Evolutionary conservation across 2,797 vertebrate species (phyloP), one percentile per base, ranked within the genome.

Genomic region (Clarias pachynema): DNA sequence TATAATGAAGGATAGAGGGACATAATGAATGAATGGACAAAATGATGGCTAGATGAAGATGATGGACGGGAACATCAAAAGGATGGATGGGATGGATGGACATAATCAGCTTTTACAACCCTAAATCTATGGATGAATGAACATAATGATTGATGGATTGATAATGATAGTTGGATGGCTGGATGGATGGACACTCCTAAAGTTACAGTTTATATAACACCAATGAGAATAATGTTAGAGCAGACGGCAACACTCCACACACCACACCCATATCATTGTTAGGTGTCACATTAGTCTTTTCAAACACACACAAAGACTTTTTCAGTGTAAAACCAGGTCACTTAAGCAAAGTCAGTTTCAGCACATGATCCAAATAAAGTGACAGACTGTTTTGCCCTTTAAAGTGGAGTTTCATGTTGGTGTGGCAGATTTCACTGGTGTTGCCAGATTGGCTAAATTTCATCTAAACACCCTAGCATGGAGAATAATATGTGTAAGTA

Each of bases 251-350:
- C 24, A 18, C 15, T 9, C 22, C 20, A 31, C 49, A 49, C 49
- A 53, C 49, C 49, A 53, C 49, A 53, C 49, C 12, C 49, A 22
- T 5, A 34, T 57, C n/a, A 24, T 24, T 37, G 34, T 40, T 24
- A 1, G 10, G 56, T 0, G 34, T n/a, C 22, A n/a, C 12, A 24
- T 9, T 29, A 29, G n/a, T 14, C 12, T 59, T 31, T 6, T 24
- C 20, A 3, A 24, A 26, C 24, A 2, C 2, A 65, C 31, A 79
- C 78, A 79, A 79, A 49, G 34, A n/a, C 53, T 10, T 69, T 77
- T 72, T 72, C 62, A 40, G 34, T 49, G 18, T 49, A 72, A 72
- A 72, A 85, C 31, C 68, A 20, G 56, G 75, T 29, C 74, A 79
- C 18, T 40, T 9, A 77, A 29, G 63, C 53, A 70, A 70, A 72